These are phyloP conservation scores for Eupithecia exiguata DNA, from an alignment of 2,888 invertebrate species.

Conservation along the genomic window DNA sequence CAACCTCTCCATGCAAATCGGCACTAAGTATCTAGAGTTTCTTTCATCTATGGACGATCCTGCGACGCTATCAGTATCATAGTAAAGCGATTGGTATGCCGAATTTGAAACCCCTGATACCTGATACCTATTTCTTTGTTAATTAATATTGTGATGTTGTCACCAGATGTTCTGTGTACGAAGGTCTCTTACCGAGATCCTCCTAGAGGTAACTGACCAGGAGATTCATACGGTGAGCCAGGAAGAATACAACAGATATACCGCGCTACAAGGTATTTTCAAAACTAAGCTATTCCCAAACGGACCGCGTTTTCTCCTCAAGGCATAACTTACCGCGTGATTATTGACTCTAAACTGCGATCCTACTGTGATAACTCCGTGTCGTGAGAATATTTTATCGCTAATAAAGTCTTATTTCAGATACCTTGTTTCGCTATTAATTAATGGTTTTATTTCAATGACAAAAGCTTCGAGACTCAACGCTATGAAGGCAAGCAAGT, in stretches of 20 bases:
- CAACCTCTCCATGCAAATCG: too few species aligned
- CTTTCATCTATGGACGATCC: too few species aligned
- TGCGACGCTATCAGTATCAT: too few species aligned
- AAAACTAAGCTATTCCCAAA: slow-evolving; percentile 38
- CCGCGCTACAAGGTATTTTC: slow-evolving; percentile 91
- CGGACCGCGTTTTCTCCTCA: slow-evolving; percentile 36
- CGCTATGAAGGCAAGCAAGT: slow-evolving; percentile 89
- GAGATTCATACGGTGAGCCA: slow-evolving; percentile 93
- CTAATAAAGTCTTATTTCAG: slow-evolving; percentile 83
- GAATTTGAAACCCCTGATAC: too few species aligned
- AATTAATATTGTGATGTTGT: slow-evolving; percentile 8
- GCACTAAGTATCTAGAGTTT: too few species aligned
- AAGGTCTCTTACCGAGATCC: slow-evolving; percentile 94
- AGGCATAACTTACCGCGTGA: slow-evolving; percentile 67
- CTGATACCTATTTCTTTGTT: too few species aligned
- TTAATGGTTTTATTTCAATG: slow-evolving; percentile 86
- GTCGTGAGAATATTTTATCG: slow-evolving; percentile 54
- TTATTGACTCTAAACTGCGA: slow-evolving; percentile 66
- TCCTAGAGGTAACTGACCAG: slow-evolving; percentile 96
- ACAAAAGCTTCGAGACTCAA: slow-evolving; percentile 87
- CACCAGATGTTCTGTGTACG: slow-evolving; percentile 93
- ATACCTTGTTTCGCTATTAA: slow-evolving; percentile 79
- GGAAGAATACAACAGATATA: slow-evolving; percentile 92
- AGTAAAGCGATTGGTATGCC: too few species aligned
- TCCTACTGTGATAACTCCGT: slow-evolving; percentile 58